These are phyloP conservation scores for Alethe diademata DNA, from an alignment of 2,113 vertebrate species.

Conservation along the genomic window DNA sequence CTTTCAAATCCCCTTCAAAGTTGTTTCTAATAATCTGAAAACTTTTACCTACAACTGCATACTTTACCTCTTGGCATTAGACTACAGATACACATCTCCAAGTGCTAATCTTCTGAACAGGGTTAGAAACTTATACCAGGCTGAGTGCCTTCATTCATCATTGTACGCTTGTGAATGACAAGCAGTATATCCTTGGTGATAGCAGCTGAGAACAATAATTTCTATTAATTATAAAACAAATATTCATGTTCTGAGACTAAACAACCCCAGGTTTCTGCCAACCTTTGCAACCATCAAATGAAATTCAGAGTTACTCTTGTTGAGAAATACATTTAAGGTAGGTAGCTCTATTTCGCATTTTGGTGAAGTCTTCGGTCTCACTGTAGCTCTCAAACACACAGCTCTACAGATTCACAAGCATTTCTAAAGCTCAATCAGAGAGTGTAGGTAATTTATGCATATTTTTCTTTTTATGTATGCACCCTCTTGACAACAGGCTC, in stretches of 20 bases:
- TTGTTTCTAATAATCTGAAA: slow-evolving; percentile 25
- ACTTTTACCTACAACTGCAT: background rate
- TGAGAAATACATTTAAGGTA: background rate
- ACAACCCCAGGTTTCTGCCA: background rate
- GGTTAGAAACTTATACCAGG: background rate
- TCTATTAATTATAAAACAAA: background rate
- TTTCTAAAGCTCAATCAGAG: background rate
- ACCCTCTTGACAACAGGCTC: background rate
- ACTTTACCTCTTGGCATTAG: background rate
- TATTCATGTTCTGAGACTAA: background rate
- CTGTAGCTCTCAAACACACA: background rate
- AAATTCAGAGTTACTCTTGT: background rate
- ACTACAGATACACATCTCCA: background rate
- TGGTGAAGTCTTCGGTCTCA: background rate
- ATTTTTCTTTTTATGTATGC: background rate
- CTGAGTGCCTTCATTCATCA: background rate
- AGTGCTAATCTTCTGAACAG: background rate
- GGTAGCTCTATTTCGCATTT: background rate
- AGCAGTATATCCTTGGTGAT: background rate
- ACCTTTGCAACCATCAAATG: background rate
- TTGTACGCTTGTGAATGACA: background rate
- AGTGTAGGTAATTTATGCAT: background rate
- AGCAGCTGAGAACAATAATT: background rate
- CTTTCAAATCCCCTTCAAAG: slow-evolving; percentile 47
- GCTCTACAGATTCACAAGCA: background rate